Evolutionary conservation across 2,888 invertebrate species (phyloP).

Genomic region (Subacronicta megacephala): DNA sequence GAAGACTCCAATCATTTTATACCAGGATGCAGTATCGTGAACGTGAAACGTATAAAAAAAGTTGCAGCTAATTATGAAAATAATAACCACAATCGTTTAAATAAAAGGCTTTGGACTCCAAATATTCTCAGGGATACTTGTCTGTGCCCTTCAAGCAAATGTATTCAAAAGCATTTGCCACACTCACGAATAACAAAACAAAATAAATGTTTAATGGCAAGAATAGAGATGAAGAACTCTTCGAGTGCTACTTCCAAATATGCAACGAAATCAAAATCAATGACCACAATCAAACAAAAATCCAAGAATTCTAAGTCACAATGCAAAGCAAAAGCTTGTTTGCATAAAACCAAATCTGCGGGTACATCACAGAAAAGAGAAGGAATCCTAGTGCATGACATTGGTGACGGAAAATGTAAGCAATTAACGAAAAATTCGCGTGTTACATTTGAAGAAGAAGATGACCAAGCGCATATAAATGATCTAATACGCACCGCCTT

Average conservation of each 20-base stretch:
- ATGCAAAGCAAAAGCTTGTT: conserved; percentile 14
- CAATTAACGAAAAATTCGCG: conserved; percentile 17
- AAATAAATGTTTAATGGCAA: neutral
- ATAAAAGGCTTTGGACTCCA: conserved; percentile 9
- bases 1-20: neutral
- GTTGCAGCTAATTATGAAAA: conserved; percentile 5
- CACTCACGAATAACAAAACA: conserved; percentile 1
- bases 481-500: conserved; percentile 21
- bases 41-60: conserved; percentile 28
- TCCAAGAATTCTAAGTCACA: conserved; percentile 12
- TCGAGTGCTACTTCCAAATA: conserved; percentile 23
- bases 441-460: conserved; percentile 23
- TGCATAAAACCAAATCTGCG: conserved; percentile 11
- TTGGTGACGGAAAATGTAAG: conserved; percentile 24
- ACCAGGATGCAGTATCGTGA: conserved; percentile 5
- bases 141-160: conserved; percentile 14
- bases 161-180: conserved; percentile 9
- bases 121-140: conserved; percentile 11
- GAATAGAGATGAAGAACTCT: neutral
- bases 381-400: neutral
- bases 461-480: conserved; percentile 2
- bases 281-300: conserved; percentile 35
- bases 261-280: conserved; percentile 35
- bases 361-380: neutral
- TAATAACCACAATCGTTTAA: neutral